These are phyloP conservation scores for Blera fallax DNA, from an alignment of 2,888 invertebrate genomes.

Conservation along the genomic window DNA sequence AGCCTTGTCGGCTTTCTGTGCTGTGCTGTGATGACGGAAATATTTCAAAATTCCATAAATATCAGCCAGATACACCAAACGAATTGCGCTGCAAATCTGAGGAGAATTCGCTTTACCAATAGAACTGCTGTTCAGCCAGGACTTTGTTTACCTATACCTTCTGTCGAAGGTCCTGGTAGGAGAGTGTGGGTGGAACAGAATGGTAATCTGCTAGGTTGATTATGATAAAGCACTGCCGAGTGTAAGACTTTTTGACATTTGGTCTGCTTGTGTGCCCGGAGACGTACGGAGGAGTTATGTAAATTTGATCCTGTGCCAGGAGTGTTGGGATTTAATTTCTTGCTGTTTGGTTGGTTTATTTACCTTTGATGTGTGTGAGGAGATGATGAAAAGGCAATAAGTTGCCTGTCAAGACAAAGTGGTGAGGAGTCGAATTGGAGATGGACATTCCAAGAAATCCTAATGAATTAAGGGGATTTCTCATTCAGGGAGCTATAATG, in stretches of 20 bases:
- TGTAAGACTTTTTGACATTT: not conserved
- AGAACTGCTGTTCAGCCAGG: not conserved
- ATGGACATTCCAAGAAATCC: not conserved
- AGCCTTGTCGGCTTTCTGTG: not conserved
- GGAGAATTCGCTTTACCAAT: not conserved
- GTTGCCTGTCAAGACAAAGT: not conserved
- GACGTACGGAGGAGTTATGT: not conserved
- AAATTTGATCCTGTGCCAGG: not conserved
- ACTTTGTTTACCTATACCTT: not conserved
- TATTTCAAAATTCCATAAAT: conserved; percentile 5
- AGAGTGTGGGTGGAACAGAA: not conserved
- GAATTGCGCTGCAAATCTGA: not conserved
- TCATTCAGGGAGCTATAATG: no score
- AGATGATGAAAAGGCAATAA: not conserved
- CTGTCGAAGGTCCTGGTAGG: not conserved
- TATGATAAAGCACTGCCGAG: not conserved
- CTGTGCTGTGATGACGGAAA: not conserved
- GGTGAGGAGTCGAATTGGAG: not conserved
- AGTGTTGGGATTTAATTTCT: not conserved
- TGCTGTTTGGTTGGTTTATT: not conserved
- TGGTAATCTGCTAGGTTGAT: not conserved
- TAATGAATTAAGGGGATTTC: no score
- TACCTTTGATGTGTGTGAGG: not conserved
- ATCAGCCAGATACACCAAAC: not conserved
- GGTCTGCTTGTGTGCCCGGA: not conserved